These are phyloP conservation scores for Clupea harengus DNA, from an alignment of 2,113 vertebrate genomes.

Conservation along the genomic window DNA sequence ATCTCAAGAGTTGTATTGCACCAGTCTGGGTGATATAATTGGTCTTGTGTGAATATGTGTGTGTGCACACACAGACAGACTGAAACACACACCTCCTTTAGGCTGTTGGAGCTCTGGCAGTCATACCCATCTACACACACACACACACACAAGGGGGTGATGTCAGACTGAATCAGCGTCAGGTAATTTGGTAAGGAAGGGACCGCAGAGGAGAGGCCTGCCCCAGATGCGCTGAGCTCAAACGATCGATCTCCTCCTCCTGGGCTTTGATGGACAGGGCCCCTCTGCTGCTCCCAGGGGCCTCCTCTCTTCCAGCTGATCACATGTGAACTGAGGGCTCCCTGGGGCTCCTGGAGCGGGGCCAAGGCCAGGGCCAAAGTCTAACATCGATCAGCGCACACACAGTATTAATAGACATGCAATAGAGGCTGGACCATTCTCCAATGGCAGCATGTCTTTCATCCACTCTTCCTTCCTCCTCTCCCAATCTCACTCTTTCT, in stretches of 20 bases:
- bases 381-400: conserved; percentile 48
- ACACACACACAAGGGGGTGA: conserved; percentile 1
- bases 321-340: conserved; percentile 30
- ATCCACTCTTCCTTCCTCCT: background rate
- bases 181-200: background rate
- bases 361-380: background rate
- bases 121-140: background rate
- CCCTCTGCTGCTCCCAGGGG: conserved; percentile 42
- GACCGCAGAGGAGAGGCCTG: background rate
- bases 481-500: background rate
- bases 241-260: conserved; percentile 54
- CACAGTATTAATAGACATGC: conserved; percentile 56
- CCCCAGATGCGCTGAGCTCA: conserved; percentile 36
- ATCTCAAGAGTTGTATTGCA: background rate
- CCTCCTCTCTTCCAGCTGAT: conserved; percentile 38
- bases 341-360: background rate
- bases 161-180: conserved; percentile 4
- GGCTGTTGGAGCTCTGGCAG: too few relatives aligned
- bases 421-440: conserved; percentile 15
- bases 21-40: background rate
- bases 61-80: background rate
- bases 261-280: conserved; percentile 53
- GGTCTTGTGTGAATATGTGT: background rate
- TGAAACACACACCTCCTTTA: background rate
- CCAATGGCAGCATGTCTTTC: background rate